Evolutionary conservation across 2,888 invertebrate species (phyloP).

Genomic region (Eupithecia subumbrata): DNA sequence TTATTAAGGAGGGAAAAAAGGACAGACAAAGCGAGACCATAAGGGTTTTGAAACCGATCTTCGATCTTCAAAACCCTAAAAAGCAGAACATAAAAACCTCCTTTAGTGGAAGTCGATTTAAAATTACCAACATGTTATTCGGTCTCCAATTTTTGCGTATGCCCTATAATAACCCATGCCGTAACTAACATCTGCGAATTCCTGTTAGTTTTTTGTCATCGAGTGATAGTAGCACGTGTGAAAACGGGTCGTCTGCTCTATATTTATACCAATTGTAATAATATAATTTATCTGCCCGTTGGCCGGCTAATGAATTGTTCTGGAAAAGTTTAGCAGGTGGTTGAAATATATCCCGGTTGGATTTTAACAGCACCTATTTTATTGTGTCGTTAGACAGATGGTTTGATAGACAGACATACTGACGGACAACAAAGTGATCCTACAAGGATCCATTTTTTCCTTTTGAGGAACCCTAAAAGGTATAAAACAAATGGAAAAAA

Average conservation of each 20-base stretch:
- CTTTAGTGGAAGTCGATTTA: too few species aligned
- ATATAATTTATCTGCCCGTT: conserved; percentile 32
- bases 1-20: too few species aligned
- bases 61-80: too few species aligned
- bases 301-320: conserved; percentile 25
- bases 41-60: too few species aligned
- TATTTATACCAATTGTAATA: conserved; percentile 37
- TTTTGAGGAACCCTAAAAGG: not conserved
- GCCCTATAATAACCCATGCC: not conserved
- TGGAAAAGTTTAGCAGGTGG: conserved; percentile 18
- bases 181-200: conserved; percentile 15
- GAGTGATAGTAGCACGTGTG: conserved; percentile 37
- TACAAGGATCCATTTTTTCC: too few species aligned
- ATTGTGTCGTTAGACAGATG: too few species aligned
- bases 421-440: too few species aligned
- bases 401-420: too few species aligned
- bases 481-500: not conserved
- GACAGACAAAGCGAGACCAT: too few species aligned
- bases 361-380: not conserved
- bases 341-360: not conserved
- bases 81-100: too few species aligned
- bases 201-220: conserved; percentile 30
- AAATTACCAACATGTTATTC: too few species aligned
- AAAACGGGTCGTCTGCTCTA: conserved; percentile 38
- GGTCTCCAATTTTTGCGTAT: not conserved